Conservation (phyloP, 2,113 vertebrate species). For the Pterocles burchelli region DNA sequence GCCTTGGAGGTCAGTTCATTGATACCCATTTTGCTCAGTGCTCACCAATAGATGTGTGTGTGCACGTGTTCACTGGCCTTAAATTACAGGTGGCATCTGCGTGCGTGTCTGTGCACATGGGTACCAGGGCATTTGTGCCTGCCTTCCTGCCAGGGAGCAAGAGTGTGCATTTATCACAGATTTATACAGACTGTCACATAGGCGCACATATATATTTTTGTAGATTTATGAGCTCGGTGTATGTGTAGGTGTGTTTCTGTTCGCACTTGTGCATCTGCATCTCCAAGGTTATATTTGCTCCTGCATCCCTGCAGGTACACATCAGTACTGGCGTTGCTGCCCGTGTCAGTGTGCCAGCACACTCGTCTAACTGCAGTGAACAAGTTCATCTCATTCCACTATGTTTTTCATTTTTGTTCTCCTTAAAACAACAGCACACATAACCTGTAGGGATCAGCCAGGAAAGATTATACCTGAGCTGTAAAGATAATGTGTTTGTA, state of each 20-base stretch:
- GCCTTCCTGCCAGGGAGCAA: background rate
- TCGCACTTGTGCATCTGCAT: background rate
- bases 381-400: background rate
- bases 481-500: background rate
- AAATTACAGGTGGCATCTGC: background rate
- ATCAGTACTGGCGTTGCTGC: background rate
- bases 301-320: background rate
- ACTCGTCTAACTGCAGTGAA: background rate
- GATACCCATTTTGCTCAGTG: background rate
- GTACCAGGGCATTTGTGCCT: background rate
- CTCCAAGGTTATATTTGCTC: background rate
- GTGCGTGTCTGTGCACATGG: background rate
- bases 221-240: background rate
- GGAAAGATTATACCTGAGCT: background rate
- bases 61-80: background rate
- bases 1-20: background rate
- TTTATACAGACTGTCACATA: background rate
- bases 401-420: background rate
- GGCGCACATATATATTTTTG: background rate
- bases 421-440: background rate
- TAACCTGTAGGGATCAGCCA: background rate
- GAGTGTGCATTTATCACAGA: background rate
- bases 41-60: background rate
- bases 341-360: fast-evolving
- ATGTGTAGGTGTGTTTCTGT: background rate